phyloP scores from a whole-genome alignment of 2,113 vertebrate species.

The Camelus bactrianus region DNA sequence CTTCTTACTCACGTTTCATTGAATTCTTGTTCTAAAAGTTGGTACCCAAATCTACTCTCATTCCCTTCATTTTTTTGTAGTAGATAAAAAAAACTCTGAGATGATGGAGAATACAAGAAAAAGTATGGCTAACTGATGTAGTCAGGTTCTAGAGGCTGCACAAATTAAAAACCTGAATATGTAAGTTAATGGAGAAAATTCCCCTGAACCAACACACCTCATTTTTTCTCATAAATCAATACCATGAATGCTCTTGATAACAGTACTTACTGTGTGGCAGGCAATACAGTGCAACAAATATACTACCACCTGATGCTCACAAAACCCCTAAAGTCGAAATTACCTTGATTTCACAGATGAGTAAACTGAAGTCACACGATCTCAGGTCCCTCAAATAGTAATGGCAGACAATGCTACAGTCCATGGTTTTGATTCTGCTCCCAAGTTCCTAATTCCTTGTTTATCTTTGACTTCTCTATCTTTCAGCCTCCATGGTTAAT shows the following conservation, averaged over 20 bases:
- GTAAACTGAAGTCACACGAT: neutral
- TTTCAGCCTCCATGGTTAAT: neutral
- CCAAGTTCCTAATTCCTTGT: neutral
- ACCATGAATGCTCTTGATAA: neutral
- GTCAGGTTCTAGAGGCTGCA: neutral
- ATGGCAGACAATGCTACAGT: neutral
- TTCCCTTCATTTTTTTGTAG: neutral
- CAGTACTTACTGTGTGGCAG: neutral
- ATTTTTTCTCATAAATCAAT: neutral
- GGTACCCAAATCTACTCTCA: neutral
- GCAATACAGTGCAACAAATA: neutral
- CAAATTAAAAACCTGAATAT: neutral
- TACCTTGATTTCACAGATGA: conserved; percentile 9
- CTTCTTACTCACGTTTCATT: neutral
- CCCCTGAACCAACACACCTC: neutral
- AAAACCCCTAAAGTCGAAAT: neutral
- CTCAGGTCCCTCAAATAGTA: neutral
- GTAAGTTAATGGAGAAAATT: neutral
- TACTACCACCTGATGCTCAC: neutral
- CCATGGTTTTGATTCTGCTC: neutral
- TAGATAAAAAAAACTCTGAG: neutral
- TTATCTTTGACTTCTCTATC: neutral
- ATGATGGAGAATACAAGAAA: neutral
- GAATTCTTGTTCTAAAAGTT: neutral
- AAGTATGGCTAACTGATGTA: neutral